Evolutionary conservation across 2,113 vertebrate species (phyloP).

Genomic region (Tauraco erythrolophus): DNA sequence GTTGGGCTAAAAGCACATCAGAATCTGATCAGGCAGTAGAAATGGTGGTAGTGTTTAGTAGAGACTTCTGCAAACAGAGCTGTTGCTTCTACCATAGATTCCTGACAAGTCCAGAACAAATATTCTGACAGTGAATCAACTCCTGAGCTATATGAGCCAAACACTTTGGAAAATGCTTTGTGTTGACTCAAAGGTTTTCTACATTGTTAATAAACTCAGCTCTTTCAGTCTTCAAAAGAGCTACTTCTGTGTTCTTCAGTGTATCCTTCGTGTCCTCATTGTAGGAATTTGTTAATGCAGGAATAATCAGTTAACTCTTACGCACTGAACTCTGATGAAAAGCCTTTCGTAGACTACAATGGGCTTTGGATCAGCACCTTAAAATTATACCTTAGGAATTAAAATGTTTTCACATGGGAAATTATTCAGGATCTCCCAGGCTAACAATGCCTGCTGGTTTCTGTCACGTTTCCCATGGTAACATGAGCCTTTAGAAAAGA

Average conservation of each 20-base stretch:
- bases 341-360: not conserved
- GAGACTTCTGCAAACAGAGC: conserved; percentile 21
- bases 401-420: not conserved
- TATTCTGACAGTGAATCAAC: conserved; percentile 23
- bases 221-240: not conserved
- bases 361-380: not conserved
- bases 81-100: not conserved
- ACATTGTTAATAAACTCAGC: not conserved
- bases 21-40: not conserved
- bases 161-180: not conserved
- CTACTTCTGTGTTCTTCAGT: not conserved
- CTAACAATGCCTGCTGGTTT: not conserved
- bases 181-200: conserved; percentile 36
- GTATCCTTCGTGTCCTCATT: not conserved
- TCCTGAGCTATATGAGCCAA: not conserved
- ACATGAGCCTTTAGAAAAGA: not conserved
- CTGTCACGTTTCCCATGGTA: not conserved
- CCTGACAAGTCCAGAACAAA: conserved; percentile 49
- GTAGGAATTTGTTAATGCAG: not conserved
- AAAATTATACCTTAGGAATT: not conserved
- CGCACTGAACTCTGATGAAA: not conserved
- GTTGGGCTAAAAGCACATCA: not conserved
- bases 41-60: not conserved
- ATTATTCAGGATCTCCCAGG: not conserved
- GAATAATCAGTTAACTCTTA: not conserved